phyloP scores from a whole-genome alignment of 1,140 invertebrate genomes.

The Wiebesia pumilae region DNA sequence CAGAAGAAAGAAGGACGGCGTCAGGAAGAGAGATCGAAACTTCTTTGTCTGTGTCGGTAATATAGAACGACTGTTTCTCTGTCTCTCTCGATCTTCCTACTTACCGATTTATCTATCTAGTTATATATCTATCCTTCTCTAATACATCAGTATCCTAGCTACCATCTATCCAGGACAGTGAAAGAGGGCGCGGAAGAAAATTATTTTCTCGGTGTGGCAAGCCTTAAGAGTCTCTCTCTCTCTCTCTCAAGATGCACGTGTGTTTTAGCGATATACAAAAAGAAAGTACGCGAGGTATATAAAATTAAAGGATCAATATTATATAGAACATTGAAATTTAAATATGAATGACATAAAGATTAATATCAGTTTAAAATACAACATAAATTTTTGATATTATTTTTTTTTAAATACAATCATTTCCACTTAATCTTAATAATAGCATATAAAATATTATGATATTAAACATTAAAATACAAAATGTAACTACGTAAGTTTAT shows the following conservation, averaged over 20 bases:
- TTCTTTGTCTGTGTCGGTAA: slow-evolving; percentile 33
- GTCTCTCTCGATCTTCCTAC: not conserved
- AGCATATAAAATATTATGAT: no score
- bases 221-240: not conserved
- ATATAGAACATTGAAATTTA: no score
- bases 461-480: no score
- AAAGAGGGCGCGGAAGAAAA: not conserved
- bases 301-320: no score
- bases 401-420: no score
- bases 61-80: slow-evolving; percentile 5
- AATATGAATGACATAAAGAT: no score
- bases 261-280: no score
- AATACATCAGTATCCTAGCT: not conserved
- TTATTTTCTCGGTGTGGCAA: not conserved
- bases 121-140: not conserved
- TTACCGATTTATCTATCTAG: not conserved
- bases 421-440: no score
- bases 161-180: not conserved
- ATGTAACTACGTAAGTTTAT: no score
- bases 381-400: no score
- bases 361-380: no score
- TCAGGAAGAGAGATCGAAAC: slow-evolving; percentile 36
- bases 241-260: not conserved
- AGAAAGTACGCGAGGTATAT: no score
- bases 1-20: slow-evolving; percentile 37